A percentile compares a stretch with the other conserved stretches of the same genome.
These are phyloP conservation scores for Apteryx mantelli DNA, from an alignment of 2,113 vertebrate species.

Conservation along the genomic window DNA sequence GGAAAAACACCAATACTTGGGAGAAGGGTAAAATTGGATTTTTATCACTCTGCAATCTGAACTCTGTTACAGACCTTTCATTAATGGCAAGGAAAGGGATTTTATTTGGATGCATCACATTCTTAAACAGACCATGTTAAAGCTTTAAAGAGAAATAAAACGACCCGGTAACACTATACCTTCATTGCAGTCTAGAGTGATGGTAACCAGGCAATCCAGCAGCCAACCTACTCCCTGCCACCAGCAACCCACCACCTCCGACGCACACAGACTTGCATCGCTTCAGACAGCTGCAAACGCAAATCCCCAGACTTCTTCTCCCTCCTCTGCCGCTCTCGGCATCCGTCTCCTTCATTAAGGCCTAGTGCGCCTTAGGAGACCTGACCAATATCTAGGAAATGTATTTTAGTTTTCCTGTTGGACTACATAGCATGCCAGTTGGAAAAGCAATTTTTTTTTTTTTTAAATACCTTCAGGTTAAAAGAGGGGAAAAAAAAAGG, in stretches of 20 bases:
- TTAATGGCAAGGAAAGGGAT: background rate
- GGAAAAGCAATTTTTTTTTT: background rate
- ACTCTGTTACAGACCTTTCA: background rate
- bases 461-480: background rate
- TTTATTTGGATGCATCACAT: background rate
- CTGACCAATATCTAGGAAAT: background rate
- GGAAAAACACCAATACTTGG: background rate
- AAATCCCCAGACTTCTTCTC: background rate
- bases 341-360: background rate
- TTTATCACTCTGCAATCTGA: background rate
- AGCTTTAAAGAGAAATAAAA: background rate
- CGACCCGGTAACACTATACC: accelerated
- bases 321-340: background rate
- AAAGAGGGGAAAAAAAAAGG: background rate
- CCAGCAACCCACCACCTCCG: background rate
- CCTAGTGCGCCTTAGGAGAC: too few relatives aligned
- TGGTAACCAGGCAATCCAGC: accelerated
- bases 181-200: background rate
- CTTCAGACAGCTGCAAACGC: background rate
- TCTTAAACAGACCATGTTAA: background rate
- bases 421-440: background rate
- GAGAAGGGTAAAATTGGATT: background rate
- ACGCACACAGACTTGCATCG: accelerated
- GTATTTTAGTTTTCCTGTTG: background rate
- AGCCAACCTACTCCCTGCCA: accelerated